A percentile compares a stretch with the other conserved stretches of the same genome.
phyloP scores from a whole-genome alignment of 2,888 invertebrate species.

The Cotesia congregata region DNA sequence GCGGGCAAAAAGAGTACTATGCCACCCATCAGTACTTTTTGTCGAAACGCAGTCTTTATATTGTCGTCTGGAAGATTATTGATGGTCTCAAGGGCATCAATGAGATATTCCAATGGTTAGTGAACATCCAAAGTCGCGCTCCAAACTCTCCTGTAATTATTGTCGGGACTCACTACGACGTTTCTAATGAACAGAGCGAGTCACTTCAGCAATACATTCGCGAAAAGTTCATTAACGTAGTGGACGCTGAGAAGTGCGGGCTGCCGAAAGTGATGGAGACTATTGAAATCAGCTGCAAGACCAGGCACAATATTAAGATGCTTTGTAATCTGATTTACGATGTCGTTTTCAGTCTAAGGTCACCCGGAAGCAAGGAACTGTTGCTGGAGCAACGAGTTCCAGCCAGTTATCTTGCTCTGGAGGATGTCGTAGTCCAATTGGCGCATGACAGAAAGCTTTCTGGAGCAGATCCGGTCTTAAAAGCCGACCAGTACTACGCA shows the following conservation, averaged over 20 bases:
- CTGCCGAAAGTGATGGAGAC: slow-evolving; percentile 93
- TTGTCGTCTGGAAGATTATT: slow-evolving; percentile 95
- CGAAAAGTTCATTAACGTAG: slow-evolving; percentile 89
- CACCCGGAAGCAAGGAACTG: slow-evolving; percentile 92
- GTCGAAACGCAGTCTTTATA: slow-evolving; percentile 92
- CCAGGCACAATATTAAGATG: slow-evolving; percentile 89
- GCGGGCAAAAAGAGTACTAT: slow-evolving; percentile 97
- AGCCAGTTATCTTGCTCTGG: slow-evolving; percentile 93
- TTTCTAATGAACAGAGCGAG: slow-evolving; percentile 82
- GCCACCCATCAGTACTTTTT: slow-evolving; percentile 99
- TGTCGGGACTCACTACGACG: slow-evolving; percentile 96
- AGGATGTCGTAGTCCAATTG: slow-evolving; percentile 89
- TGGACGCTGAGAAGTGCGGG: slow-evolving; percentile 96
- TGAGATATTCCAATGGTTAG: slow-evolving; percentile 94
- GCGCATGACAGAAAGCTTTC: slow-evolving; percentile 81
- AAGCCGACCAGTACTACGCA: slow-evolving; percentile 81
- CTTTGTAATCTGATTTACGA: slow-evolving; percentile 94
- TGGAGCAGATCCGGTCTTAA: slow-evolving; percentile 85
- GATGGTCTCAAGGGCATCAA: slow-evolving; percentile 91
- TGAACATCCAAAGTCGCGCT: slow-evolving; percentile 94
- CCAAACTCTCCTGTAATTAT: slow-evolving; percentile 97
- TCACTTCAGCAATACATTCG: slow-evolving; percentile 90
- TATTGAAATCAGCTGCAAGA: slow-evolving; percentile 91
- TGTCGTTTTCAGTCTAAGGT: slow-evolving; percentile 90
- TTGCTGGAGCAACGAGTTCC: slow-evolving; percentile 95